These are phyloP conservation scores for Lophura nycthemera DNA, from an alignment of 2,113 vertebrate species.

Conservation along the genomic window DNA sequence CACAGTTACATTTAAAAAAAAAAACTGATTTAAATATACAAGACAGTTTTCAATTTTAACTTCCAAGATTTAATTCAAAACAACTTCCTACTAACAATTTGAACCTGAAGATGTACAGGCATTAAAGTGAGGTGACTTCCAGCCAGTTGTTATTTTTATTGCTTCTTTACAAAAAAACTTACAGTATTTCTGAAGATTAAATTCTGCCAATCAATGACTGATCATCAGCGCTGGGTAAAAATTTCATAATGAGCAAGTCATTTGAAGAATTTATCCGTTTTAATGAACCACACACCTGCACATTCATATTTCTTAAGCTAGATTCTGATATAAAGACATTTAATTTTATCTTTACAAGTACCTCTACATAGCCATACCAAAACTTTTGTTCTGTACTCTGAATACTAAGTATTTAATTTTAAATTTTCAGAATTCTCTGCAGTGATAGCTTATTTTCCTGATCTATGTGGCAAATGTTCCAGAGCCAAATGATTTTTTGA, in stretches of 20 bases:
- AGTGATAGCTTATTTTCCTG: not conserved
- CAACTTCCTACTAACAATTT: slow-evolving; percentile 21
- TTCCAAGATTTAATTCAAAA: slow-evolving; percentile 59
- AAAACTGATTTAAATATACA: slow-evolving; percentile 48
- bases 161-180: not conserved
- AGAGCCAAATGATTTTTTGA: not conserved
- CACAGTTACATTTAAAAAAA: not conserved
- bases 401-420: not conserved
- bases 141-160: not conserved
- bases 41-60: slow-evolving; percentile 39
- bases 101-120: not conserved
- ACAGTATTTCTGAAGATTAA: slow-evolving; percentile 16
- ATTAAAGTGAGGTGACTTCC: slow-evolving; percentile 10
- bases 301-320: not conserved
- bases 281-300: not conserved
- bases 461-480: accelerated
- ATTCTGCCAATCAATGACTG: not conserved
- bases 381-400: not conserved
- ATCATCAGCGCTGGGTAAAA: not conserved
- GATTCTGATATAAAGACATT: not conserved
- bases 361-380: not conserved
- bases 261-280: not conserved
- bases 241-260: not conserved
- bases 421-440: not conserved
- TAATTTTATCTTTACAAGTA: not conserved